A percentile compares a stretch with the other conserved stretches of the same genome.
Conservation (phyloP, 2,797 vertebrate genomes). For the Neosalanx taihuensis region DNA sequence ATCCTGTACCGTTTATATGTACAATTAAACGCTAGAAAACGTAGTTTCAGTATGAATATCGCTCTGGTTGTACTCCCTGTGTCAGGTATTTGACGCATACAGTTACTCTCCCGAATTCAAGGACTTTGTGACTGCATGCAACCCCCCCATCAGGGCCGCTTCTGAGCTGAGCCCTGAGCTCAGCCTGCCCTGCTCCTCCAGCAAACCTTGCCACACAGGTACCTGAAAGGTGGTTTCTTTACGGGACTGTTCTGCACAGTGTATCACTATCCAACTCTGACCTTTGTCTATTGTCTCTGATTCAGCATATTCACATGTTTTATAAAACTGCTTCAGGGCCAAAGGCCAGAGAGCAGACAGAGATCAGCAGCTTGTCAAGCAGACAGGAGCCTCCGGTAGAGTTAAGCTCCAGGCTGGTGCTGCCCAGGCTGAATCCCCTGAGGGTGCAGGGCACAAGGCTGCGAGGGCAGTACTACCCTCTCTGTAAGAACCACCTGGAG, state of each 20-base stretch:
- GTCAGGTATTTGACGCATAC: constrained; percentile 66
- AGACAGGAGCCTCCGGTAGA: constrained; percentile 13
- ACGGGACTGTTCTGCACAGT: neutral
- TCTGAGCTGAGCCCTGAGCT: constrained; percentile 28
- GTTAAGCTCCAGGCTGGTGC: constrained; percentile 35
- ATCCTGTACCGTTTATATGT: neutral
- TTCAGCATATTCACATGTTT: neutral
- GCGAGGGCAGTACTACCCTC: constrained; percentile 59
- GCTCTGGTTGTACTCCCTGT: constrained; percentile 19
- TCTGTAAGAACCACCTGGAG: constrained; percentile 64
- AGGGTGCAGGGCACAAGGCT: constrained; percentile 59
- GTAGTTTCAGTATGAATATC: neutral
- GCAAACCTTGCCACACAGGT: constrained; percentile 36
- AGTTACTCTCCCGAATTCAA: constrained; percentile 54
- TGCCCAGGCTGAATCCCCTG: constrained; percentile 29
- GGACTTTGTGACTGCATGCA: constrained; percentile 1
- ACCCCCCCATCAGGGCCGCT: constrained; percentile 5
- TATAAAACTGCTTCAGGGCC: constrained; percentile 36
- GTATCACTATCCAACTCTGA: neutral
- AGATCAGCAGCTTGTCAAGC: constrained; percentile 22
- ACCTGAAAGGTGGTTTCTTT: neutral
- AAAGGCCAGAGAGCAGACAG: neutral
- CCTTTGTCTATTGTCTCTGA: neutral
- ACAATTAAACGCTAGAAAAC: neutral
- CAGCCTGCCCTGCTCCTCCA: constrained; percentile 6